A percentile compares a stretch with the other conserved stretches of the same genome.
Evolutionary conservation across 2,888 invertebrate genomes (phyloP).

Genomic region (Drosophila formosana): DNA sequence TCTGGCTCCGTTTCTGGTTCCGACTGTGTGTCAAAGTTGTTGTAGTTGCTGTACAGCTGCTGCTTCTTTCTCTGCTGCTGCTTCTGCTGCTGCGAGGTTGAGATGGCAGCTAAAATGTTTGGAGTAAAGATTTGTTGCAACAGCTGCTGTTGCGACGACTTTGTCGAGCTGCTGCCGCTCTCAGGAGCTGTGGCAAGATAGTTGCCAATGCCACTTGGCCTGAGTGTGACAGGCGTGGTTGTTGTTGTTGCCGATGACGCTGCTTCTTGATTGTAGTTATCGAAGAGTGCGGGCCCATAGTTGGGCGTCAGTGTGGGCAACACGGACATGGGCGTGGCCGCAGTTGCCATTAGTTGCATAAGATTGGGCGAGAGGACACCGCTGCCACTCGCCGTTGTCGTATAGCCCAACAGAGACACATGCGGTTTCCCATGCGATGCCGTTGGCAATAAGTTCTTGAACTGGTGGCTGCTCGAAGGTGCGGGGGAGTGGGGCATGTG

Average conservation of each 20-base stretch:
- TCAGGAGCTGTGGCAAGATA: constrained; percentile 26
- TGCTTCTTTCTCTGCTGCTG: constrained; percentile 10
- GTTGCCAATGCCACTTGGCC: constrained; percentile 25
- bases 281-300: constrained; percentile 74
- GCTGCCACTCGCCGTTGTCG: constrained; percentile 60
- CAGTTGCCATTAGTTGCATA: constrained; percentile 62
- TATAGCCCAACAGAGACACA: constrained; percentile 68
- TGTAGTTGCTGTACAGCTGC: neutral
- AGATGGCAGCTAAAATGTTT: constrained; percentile 60
- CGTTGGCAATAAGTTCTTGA: constrained; percentile 1
- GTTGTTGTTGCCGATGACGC: neutral
- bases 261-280: constrained; percentile 55
- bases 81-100: constrained; percentile 41
- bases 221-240: constrained; percentile 33
- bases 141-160: constrained; percentile 53
- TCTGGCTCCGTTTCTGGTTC: constrained; percentile 32
- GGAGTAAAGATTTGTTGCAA: constrained; percentile 73
- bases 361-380: constrained; percentile 61
- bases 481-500: neutral
- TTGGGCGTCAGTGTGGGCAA: constrained; percentile 59
- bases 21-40: constrained; percentile 7
- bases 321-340: constrained; percentile 54
- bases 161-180: constrained; percentile 24
- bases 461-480: constrained; percentile 3
- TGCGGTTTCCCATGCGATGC: constrained; percentile 53